Evolutionary conservation across 2,113 vertebrate species (phyloP).

Genomic region (Atractosteus spatula): DNA sequence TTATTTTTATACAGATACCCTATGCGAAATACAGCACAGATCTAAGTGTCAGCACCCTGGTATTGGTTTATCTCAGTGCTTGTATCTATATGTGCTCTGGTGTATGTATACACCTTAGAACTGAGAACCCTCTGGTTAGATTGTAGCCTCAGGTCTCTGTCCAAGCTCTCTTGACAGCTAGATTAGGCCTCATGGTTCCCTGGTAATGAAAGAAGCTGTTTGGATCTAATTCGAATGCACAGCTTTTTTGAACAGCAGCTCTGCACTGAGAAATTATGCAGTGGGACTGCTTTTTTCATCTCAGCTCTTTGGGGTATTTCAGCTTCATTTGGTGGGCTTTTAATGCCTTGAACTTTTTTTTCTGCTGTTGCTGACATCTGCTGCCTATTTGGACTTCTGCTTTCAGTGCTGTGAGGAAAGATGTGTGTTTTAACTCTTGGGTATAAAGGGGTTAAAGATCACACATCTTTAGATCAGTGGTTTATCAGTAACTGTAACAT

Average conservation of each 20-base stretch:
- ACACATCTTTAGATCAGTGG: neutral
- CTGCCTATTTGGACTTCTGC: conserved; percentile 4
- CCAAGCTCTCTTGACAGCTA: neutral
- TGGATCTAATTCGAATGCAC: conserved; percentile 14
- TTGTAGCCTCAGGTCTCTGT: conserved; percentile 5
- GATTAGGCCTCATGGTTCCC: conserved; percentile 16
- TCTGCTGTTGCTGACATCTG: conserved; percentile 9
- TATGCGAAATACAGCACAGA: no score
- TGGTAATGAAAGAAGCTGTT: conserved; percentile 7
- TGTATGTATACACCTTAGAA: neutral
- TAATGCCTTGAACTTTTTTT: conserved; percentile 10
- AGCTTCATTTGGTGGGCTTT: conserved; percentile 16
- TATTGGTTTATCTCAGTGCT: no score
- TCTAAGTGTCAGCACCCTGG: no score
- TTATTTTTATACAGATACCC: no score
- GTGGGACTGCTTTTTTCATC: neutral
- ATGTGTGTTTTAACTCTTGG: neutral
- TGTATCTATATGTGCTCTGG: neutral
- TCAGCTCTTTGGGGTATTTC: conserved; percentile 15
- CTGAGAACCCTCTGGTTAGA: neutral
- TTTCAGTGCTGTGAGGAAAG: neutral
- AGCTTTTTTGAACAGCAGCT: conserved; percentile 17
- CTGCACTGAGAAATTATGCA: neutral
- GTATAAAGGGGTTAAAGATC: conserved; percentile 8
- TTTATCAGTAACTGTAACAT: neutral